Conservation (phyloP, 1,140 invertebrate species). For the Leptinotarsa undecemlineata region DNA sequence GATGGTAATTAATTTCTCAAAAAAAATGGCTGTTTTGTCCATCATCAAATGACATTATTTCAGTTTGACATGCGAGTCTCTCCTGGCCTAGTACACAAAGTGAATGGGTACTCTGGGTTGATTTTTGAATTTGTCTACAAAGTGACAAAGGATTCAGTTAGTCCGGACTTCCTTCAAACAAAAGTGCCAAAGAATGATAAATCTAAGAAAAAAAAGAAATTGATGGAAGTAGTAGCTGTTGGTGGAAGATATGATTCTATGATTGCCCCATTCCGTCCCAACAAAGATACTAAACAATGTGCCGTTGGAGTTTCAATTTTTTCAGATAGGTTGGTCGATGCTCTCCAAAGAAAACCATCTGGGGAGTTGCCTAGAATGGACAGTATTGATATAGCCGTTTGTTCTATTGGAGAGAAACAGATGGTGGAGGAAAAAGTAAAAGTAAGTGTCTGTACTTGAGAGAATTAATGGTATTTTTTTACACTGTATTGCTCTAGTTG, state of each 20-base stretch:
- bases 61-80: slow-evolving; percentile 66
- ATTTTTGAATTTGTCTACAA: slow-evolving; percentile 74
- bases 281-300: slow-evolving; percentile 58
- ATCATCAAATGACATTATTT: slow-evolving; percentile 33
- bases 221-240: slow-evolving; percentile 55
- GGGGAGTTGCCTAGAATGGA: slow-evolving; percentile 51
- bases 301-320: slow-evolving; percentile 77
- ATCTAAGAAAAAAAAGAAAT: slow-evolving; percentile 60
- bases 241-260: slow-evolving; percentile 59
- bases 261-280: slow-evolving; percentile 55
- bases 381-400: slow-evolving; percentile 69
- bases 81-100: slow-evolving; percentile 68
- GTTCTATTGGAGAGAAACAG: slow-evolving; percentile 61
- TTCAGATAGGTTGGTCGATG: slow-evolving; percentile 69
- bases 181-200: slow-evolving; percentile 58
- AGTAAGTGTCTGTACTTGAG: slow-evolving; percentile 47
- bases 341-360: slow-evolving; percentile 57
- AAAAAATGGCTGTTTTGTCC: too few relatives aligned
- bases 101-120: slow-evolving; percentile 70
- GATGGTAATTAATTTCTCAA: too few relatives aligned
- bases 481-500: not conserved
- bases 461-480: slow-evolving; percentile 12
- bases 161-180: too few relatives aligned
- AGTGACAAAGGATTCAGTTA: slow-evolving; percentile 48
- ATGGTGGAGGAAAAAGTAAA: slow-evolving; percentile 67